phyloP scores from a whole-genome alignment of 2,113 vertebrate species.

The Laterallus jamaicensis region DNA sequence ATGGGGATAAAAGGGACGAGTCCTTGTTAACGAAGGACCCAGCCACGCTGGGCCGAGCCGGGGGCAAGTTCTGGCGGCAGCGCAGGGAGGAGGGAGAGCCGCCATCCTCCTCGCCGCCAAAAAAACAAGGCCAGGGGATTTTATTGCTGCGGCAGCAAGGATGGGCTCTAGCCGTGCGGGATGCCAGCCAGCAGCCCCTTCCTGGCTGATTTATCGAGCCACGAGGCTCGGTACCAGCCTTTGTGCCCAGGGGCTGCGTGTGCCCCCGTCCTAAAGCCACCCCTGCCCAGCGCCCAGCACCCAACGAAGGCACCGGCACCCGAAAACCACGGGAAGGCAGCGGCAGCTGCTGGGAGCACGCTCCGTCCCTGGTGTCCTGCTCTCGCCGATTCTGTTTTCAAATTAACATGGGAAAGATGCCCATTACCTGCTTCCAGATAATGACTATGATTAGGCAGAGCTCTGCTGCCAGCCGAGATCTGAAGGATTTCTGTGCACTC shows the following conservation, averaged over 20 bases:
- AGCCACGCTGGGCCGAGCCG: neutral
- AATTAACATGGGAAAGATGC: conserved; percentile 75
- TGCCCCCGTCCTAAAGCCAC: neutral
- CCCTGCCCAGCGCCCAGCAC: neutral
- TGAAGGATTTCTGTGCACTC: conserved; percentile 68
- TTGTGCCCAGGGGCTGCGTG: neutral
- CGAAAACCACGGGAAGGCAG: neutral
- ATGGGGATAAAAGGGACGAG: conserved; percentile 33
- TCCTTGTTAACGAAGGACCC: conserved; percentile 45
- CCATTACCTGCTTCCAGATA: conserved; percentile 75
- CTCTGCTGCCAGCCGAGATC: conserved; percentile 73
- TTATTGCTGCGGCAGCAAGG: conserved; percentile 26
- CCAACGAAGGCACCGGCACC: neutral
- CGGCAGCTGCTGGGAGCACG: neutral
- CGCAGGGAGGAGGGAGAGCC: neutral
- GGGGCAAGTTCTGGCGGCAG: conserved; percentile 39
- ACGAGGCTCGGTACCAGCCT: neutral
- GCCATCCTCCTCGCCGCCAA: conserved; percentile 5
- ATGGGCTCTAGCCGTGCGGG: neutral
- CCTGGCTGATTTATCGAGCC: neutral
- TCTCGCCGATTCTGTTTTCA: conserved; percentile 60
- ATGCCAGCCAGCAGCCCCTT: neutral
- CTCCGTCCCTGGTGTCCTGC: conserved; percentile 30
- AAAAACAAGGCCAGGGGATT: conserved; percentile 13
- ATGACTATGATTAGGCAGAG: conserved; percentile 73